Evolutionary conservation across 1,140 invertebrate species (phyloP).

Genomic region (Camponotus pennsylvanicus): DNA sequence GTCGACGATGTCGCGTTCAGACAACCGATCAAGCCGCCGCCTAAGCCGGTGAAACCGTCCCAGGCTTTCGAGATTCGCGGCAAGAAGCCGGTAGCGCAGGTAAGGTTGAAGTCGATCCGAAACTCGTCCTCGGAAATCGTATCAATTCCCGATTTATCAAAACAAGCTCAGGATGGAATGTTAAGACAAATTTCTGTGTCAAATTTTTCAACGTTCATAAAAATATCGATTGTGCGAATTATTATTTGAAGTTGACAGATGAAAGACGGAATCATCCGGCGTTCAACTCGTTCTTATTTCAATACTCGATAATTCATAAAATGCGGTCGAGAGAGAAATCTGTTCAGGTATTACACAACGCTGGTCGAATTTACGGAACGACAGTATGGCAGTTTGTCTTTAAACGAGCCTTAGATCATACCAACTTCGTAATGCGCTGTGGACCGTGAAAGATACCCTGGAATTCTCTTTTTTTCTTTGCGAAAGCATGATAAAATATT

Average conservation of each 20-base stretch:
- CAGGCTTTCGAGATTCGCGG: slow-evolving; percentile 80
- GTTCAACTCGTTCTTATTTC: slow-evolving; percentile 27
- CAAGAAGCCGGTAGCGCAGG: slow-evolving; percentile 91
- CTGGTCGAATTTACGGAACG: slow-evolving; percentile 28
- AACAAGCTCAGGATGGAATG: neutral
- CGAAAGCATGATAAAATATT: neutral
- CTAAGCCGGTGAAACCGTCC: slow-evolving; percentile 68
- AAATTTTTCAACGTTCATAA: too few species aligned
- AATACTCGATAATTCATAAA: slow-evolving; percentile 43
- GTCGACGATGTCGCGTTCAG: slow-evolving; percentile 65
- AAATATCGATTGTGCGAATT: too few species aligned
- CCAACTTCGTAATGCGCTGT: neutral
- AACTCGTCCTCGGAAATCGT: neutral
- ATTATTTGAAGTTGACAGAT: slow-evolving; percentile 23
- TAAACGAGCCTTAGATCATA: slow-evolving; percentile 16
- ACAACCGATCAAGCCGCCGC: slow-evolving; percentile 68
- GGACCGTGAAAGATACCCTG: neutral
- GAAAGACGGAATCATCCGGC: slow-evolving; percentile 49
- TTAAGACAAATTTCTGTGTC: neutral
- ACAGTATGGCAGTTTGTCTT: slow-evolving; percentile 6
- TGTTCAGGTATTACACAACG: slow-evolving; percentile 42
- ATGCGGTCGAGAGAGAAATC: slow-evolving; percentile 33
- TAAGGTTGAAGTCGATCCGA: slow-evolving; percentile 70
- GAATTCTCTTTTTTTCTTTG: neutral
- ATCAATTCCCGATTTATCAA: neutral